phyloP scores from a whole-genome alignment of 2,888 invertebrate species.

The Busseola fusca region DNA sequence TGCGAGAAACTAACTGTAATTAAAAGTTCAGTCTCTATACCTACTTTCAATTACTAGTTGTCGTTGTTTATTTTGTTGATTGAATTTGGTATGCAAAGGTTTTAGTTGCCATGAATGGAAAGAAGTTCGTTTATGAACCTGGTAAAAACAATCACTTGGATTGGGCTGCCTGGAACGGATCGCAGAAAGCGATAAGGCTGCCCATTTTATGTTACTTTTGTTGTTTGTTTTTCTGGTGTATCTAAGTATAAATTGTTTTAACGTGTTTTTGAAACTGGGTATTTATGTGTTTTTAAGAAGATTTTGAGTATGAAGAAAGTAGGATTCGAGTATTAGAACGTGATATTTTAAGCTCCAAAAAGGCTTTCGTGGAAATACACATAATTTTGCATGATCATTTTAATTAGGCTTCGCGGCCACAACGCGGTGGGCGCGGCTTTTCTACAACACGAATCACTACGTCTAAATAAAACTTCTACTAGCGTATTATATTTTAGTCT shows the following conservation, averaged over 20 bases:
- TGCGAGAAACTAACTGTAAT: slow-evolving; percentile 18
- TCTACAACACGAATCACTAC: slow-evolving; percentile 41
- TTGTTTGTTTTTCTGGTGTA: too few species aligned
- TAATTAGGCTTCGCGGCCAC: slow-evolving; percentile 34
- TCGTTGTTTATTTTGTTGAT: slow-evolving; percentile 10
- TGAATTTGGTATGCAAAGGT: not conserved
- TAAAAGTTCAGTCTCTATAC: slow-evolving; percentile 29
- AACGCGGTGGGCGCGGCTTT: slow-evolving; percentile 37
- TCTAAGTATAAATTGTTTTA: too few species aligned
- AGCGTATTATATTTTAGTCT: not conserved
- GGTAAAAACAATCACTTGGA: not conserved
- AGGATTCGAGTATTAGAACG: not conserved
- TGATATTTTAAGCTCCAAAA: not conserved
- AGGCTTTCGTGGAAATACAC: slow-evolving; percentile 1
- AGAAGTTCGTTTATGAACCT: not conserved
- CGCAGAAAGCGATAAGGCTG: too few species aligned
- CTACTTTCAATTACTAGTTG: not conserved
- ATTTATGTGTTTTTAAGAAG: too few species aligned
- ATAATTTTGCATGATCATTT: slow-evolving; percentile 43
- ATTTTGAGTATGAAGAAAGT: not conserved
- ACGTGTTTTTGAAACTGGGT: too few species aligned
- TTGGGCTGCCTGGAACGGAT: not conserved
- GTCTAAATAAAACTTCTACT: slow-evolving; percentile 27
- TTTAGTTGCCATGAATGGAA: not conserved
- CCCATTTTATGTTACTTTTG: not conserved